Evolutionary conservation across 2,113 vertebrate genomes (phyloP).

Genomic region (Arenaria interpres): DNA sequence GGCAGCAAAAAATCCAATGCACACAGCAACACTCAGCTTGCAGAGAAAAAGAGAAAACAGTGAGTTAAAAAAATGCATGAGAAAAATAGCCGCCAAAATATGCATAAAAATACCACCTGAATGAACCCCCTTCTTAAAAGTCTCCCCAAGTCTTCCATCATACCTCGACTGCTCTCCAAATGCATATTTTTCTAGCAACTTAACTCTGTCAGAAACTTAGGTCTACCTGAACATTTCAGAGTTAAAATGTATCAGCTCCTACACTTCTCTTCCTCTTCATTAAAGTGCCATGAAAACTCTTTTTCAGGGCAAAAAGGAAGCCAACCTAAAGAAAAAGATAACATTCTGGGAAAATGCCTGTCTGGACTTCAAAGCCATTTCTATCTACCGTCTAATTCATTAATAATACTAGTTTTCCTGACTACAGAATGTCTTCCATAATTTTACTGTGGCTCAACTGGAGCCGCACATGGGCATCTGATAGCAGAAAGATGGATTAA

Average conservation of each 20-base stretch:
- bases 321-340: not conserved
- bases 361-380: not conserved
- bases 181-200: rapidly evolving
- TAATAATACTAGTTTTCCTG: not conserved
- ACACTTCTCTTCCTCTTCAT: not conserved
- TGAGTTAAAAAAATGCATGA: not conserved
- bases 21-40: conserved; percentile 78
- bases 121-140: not conserved
- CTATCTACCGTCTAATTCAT: not conserved
- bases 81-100: not conserved
- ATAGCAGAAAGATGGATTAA: not conserved
- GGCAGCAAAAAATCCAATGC: conserved; percentile 76
- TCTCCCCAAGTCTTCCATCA: not conserved
- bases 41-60: not conserved
- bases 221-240: not conserved
- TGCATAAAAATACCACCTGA: not conserved
- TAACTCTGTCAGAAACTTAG: not conserved
- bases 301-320: not conserved
- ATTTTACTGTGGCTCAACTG: not conserved
- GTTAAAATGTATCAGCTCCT: not conserved
- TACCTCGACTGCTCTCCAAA: not conserved
- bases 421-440: not conserved
- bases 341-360: not conserved
- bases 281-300: not conserved
- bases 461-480: not conserved